phyloP scores from a whole-genome alignment of 2,888 invertebrate genomes.

The Ophion ellenae region DNA sequence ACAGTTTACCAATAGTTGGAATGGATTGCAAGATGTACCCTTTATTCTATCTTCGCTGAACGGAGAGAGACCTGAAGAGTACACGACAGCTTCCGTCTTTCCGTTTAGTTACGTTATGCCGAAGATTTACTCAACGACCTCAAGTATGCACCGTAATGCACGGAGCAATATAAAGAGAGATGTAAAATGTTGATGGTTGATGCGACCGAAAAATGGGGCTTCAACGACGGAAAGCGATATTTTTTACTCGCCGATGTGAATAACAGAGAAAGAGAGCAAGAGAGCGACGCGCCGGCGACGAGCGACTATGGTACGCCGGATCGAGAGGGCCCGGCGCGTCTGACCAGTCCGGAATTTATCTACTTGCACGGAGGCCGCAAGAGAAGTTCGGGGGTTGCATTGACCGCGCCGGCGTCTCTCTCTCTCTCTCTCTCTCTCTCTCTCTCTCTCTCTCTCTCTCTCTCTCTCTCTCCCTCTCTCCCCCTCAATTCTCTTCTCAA shows the following conservation, averaged over 20 bases:
- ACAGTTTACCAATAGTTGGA: too few species aligned
- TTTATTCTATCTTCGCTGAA: too few species aligned
- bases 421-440: slow-evolving; percentile 40
- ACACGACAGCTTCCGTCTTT: too few species aligned
- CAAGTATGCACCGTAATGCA: slow-evolving; percentile 22
- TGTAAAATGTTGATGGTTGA: slow-evolving; percentile 16
- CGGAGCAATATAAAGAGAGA: slow-evolving; percentile 5
- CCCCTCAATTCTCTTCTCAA: background rate
- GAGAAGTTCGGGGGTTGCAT: slow-evolving; percentile 58
- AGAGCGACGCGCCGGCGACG: slow-evolving; percentile 64
- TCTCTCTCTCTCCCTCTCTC: background rate
- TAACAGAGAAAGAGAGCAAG: slow-evolving; percentile 6
- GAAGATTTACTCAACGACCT: background rate
- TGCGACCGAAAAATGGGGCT: slow-evolving; percentile 16
- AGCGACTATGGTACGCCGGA: slow-evolving; percentile 49
- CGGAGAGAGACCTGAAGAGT: too few species aligned
- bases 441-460: slow-evolving; percentile 15
- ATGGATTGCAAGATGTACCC: too few species aligned
- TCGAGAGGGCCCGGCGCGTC: slow-evolving; percentile 68
- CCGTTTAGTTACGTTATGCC: too few species aligned
- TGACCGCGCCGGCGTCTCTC: slow-evolving; percentile 58
- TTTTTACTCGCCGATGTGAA: slow-evolving; percentile 30
- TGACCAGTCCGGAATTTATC: slow-evolving; percentile 77
- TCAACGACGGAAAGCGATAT: slow-evolving; percentile 45
- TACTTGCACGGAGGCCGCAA: slow-evolving; percentile 72